Evolutionary conservation across 2,113 vertebrate species (phyloP).

Genomic region (Fulica atra): DNA sequence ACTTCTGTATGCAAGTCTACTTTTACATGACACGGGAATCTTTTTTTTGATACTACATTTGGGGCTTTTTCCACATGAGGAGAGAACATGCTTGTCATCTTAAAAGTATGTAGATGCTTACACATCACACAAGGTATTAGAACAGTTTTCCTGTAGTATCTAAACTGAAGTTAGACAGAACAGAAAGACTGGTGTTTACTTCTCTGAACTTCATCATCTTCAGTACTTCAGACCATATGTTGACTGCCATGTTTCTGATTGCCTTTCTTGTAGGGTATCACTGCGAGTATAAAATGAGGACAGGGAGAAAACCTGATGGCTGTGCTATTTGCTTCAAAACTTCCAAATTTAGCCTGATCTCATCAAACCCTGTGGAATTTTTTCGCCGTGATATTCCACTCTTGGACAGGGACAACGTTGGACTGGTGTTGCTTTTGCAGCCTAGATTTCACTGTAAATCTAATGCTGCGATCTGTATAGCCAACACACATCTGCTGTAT

Average conservation of each 20-base stretch:
- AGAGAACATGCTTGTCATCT: not conserved
- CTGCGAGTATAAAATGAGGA: slow-evolving; percentile 94
- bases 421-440: slow-evolving; percentile 85
- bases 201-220: not conserved
- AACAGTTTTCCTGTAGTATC: not conserved
- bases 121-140: not conserved
- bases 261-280: slow-evolving; percentile 84
- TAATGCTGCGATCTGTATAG: slow-evolving; percentile 79
- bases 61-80: not conserved
- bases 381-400: slow-evolving; percentile 84
- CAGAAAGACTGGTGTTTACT: not conserved
- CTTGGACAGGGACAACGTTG: slow-evolving; percentile 95
- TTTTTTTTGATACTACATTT: not conserved
- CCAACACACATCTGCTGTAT: slow-evolving; percentile 95
- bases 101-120: not conserved
- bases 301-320: slow-evolving; percentile 91
- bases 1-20: not conserved
- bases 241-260: not conserved
- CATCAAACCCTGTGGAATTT: slow-evolving; percentile 89
- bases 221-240: not conserved
- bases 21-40: not conserved
- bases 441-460: slow-evolving; percentile 67
- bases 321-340: slow-evolving; percentile 90
- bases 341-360: slow-evolving; percentile 86
- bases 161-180: not conserved